phyloP scores from a whole-genome alignment of 2,888 invertebrate genomes.

The Caprella mutica region DNA sequence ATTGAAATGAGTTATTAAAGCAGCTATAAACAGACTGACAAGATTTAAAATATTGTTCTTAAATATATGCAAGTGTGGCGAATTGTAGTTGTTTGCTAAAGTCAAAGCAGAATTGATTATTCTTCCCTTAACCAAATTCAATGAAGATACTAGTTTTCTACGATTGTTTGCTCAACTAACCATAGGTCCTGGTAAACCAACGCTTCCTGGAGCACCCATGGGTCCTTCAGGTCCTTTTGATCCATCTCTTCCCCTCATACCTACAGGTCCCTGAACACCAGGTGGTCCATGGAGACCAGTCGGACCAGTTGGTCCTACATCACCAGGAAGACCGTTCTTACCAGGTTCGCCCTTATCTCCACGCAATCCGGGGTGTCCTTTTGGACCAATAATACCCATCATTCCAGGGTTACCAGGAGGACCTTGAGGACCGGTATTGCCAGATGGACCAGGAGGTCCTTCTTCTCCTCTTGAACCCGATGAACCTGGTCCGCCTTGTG shows the following conservation, averaged over 20 bases:
- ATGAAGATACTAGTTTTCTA: neutral
- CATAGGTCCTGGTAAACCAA: conserved; percentile 36
- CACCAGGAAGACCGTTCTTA: conserved; percentile 22
- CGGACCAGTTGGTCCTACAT: conserved; percentile 18
- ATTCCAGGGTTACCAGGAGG: conserved; percentile 31
- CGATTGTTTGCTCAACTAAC: no score
- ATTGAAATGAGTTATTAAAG: no score
- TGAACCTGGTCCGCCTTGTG: conserved; percentile 38
- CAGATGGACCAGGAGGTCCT: conserved; percentile 34
- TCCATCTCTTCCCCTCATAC: conserved; percentile 18
- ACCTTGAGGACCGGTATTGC: conserved; percentile 27
- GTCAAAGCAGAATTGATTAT: neutral
- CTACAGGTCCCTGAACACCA: conserved; percentile 26
- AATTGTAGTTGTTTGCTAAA: no score
- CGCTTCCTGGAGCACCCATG: conserved; percentile 29
- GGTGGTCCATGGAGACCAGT: conserved; percentile 17
- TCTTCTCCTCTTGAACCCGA: conserved; percentile 34
- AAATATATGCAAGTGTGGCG: no score
- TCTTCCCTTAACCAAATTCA: neutral
- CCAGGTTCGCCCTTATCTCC: conserved; percentile 26
- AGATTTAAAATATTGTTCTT: no score
- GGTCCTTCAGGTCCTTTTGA: conserved; percentile 26
- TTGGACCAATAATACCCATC: conserved; percentile 28
- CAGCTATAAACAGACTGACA: no score
- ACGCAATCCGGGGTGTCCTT: conserved; percentile 28